Evolutionary conservation across 2,888 invertebrate genomes (phyloP), one percentile per base, ranked within the genome.

Genomic region (Alloplasta piceator): DNA sequence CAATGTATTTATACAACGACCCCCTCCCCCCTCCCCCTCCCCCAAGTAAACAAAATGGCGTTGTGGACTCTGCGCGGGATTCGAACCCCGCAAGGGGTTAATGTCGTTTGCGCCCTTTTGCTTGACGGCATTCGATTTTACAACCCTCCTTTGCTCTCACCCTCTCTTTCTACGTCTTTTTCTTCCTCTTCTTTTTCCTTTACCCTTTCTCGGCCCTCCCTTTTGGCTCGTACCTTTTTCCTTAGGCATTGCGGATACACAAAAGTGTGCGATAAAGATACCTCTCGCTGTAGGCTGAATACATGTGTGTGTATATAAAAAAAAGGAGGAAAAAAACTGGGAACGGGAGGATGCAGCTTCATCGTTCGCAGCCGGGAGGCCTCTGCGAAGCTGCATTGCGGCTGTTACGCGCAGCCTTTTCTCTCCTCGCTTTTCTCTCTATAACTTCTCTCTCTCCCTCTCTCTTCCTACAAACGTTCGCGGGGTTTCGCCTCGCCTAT

Each of bases 301-400:
- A 48, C 16, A 63, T 16, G 12, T 36, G 2, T 70, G 10, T 55
- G 36, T 64, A 36, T 43, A 38, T 26, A 61, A 14, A 46, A 26
- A 36, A 74, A 58, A 74, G 38, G 38, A 52, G 55, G 26, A 48
- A 56, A 26, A 26, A 48, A 48, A 12, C 12, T 10, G 16, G 43
- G n/a, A n/a, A n/a, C n/a, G n/a, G 55, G 73, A 77, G 77, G 80
- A 81, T 81, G 77, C 77, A 73, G 77, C 77, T 56, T 48, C n/a
- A 55, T 43, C 64, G 73, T 64, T 41, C 3, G 26, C 63, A 64
- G 73, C 61, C 41, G 73, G 68, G 77, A 81, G 81, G 81, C 81
- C 81, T 81, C 73, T 78, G 63, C 81, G 70, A 81, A 81, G 81
- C 81, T 81, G 81, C 81, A 81, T 81, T 81, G 81, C 81, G 81